These are phyloP conservation scores for Eristalis pertinax DNA, from an alignment of 2,888 invertebrate genomes.

Conservation along the genomic window DNA sequence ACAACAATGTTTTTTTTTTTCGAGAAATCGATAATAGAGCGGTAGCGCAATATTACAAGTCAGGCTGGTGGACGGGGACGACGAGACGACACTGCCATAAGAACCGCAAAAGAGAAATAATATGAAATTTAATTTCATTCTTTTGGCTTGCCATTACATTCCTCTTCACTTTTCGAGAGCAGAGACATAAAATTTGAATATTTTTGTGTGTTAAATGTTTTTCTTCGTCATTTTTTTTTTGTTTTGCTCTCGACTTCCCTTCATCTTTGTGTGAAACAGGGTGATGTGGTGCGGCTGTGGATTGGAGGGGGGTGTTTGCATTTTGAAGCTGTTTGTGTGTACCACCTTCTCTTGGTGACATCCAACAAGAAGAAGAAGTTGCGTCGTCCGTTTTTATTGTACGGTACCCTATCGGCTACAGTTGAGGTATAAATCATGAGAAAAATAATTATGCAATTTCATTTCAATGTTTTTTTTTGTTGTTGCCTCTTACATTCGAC, in stretches of 20 bases:
- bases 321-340: neutral
- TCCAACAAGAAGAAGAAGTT: too few relatives aligned
- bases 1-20: neutral
- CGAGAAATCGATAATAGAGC: conserved; percentile 1
- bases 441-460: neutral
- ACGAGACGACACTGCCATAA: neutral
- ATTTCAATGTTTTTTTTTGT: neutral
- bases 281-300: neutral
- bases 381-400: neutral
- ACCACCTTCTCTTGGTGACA: neutral
- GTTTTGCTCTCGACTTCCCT: neutral
- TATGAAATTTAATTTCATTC: conserved; percentile 9
- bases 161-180: conserved; percentile 1
- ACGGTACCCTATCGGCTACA: neutral
- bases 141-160: conserved; percentile 1
- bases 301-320: neutral
- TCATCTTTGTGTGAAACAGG: neutral
- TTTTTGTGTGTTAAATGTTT: conserved; percentile 10
- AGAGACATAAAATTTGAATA: conserved; percentile 4
- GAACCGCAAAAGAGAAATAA: conserved; percentile 2
- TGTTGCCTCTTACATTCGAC: neutral
- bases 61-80: neutral
- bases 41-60: neutral
- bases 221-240: neutral
- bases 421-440: neutral